These are phyloP conservation scores for Oreochromis grahami DNA, from an alignment of 2,797 vertebrate species.

Conservation along the genomic window DNA sequence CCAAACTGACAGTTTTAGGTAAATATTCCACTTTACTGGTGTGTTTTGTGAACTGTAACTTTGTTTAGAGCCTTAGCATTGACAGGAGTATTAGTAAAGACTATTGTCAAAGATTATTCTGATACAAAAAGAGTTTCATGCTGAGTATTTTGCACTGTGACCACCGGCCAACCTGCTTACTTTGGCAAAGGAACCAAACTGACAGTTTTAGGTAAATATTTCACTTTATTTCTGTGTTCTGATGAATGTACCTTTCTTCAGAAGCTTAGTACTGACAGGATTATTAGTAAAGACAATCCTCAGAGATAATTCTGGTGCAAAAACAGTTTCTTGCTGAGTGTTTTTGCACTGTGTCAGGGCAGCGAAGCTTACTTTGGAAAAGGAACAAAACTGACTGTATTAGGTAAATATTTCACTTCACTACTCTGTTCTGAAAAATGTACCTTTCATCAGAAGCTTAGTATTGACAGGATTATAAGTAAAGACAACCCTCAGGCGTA, in stretches of 20 bases:
- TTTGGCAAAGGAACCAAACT: no score
- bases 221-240: rapidly evolving
- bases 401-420: neutral
- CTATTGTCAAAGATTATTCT: no score
- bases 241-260: rapidly evolving
- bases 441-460: rapidly evolving
- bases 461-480: rapidly evolving
- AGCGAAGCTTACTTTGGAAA: neutral
- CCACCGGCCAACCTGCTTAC: no score
- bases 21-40: no score
- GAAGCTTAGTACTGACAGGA: rapidly evolving
- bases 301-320: neutral
- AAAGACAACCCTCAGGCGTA: neutral
- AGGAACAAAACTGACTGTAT: no score
- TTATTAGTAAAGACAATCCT: neutral
- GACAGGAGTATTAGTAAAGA: no score
- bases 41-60: no score
- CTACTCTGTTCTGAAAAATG: rapidly evolving
- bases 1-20: no score
- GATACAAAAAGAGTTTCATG: no score
- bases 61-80: no score
- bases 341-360: neutral
- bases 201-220: no score
- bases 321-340: neutral
- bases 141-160: no score